phyloP scores from a whole-genome alignment of 2,113 vertebrate species.

The Tringa solitaria region DNA sequence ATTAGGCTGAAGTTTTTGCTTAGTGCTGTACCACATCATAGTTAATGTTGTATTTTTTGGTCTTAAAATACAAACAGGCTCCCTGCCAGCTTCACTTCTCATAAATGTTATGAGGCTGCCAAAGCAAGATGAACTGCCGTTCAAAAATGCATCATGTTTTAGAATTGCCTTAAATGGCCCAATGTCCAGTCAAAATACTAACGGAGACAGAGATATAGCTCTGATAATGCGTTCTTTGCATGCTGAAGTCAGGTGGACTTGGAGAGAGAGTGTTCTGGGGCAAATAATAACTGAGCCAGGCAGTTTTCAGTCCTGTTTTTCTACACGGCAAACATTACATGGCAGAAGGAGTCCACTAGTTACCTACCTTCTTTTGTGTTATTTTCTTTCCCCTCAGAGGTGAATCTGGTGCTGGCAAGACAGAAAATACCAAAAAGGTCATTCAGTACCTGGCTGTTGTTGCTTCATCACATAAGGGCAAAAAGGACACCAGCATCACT shows the following conservation, averaged over 20 bases:
- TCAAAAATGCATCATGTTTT: constrained; percentile 17
- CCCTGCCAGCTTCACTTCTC: background rate
- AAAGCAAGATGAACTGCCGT: background rate
- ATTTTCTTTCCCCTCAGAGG: constrained; percentile 75
- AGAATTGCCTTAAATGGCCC: constrained; percentile 36
- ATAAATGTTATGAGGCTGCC: constrained; percentile 3
- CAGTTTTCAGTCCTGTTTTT: background rate
- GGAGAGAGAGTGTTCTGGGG: background rate
- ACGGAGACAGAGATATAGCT: background rate
- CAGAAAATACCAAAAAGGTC: constrained; percentile 96
- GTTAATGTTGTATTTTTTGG: background rate
- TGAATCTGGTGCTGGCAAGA: constrained; percentile 95
- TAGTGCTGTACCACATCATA: background rate
- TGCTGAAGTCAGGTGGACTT: background rate
- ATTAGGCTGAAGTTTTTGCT: background rate
- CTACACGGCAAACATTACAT: background rate
- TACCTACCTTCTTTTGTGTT: background rate
- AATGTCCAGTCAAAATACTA: background rate
- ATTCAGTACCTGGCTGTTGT: constrained; percentile 96
- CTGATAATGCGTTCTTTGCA: background rate
- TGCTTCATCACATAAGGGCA: constrained; percentile 94
- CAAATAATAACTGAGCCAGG: background rate
- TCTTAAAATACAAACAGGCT: background rate
- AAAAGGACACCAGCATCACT: constrained; percentile 90
- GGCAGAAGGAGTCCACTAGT: background rate